A percentile compares a stretch with the other conserved stretches of the same genome.
These are phyloP conservation scores for Pseudochirops corinnae DNA, from an alignment of 2,797 vertebrate species.

Conservation along the genomic window DNA sequence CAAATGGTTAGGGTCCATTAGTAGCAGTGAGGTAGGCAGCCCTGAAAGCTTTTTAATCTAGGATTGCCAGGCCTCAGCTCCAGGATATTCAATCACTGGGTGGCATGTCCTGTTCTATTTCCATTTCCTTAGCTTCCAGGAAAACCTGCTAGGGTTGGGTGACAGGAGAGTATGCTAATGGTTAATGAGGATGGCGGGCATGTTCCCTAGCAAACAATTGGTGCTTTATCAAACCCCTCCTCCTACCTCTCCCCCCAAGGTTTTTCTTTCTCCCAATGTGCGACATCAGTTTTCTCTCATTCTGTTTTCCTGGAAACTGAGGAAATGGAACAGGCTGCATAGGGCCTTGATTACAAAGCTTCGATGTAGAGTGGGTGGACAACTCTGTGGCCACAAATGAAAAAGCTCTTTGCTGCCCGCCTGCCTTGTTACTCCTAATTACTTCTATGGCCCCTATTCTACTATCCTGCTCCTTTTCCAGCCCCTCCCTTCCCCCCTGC, in stretches of 20 bases:
- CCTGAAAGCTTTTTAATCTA: slow-evolving; percentile 76
- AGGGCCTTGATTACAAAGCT: slow-evolving; percentile 9
- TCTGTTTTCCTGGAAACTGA: slow-evolving; percentile 73
- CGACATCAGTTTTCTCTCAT: slow-evolving; percentile 23
- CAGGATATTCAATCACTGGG: slow-evolving; percentile 40
- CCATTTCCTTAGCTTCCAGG: slow-evolving; percentile 67
- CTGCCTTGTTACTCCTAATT: slow-evolving; percentile 58
- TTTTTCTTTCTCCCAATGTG: slow-evolving; percentile 20
- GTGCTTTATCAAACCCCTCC: not conserved
- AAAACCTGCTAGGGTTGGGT: slow-evolving; percentile 41
- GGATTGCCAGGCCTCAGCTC: slow-evolving; percentile 47
- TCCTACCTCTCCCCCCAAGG: not conserved
- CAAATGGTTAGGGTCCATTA: slow-evolving; percentile 70
- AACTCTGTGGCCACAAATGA: slow-evolving; percentile 77
- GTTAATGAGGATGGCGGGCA: slow-evolving; percentile 32
- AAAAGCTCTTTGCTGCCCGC: slow-evolving; percentile 72
- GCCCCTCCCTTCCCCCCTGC: slow-evolving; percentile 39
- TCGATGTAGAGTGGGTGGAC: slow-evolving; percentile 15
- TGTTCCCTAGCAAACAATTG: not conserved
- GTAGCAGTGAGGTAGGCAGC: slow-evolving; percentile 71
- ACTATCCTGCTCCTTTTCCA: slow-evolving; percentile 6
- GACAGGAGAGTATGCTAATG: slow-evolving; percentile 21
- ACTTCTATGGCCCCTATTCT: slow-evolving; percentile 5
- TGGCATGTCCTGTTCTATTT: slow-evolving; percentile 55
- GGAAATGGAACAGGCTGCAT: slow-evolving; percentile 60